phyloP scores from a whole-genome alignment of 1,140 invertebrate genomes.

The Bombus turneri region DNA sequence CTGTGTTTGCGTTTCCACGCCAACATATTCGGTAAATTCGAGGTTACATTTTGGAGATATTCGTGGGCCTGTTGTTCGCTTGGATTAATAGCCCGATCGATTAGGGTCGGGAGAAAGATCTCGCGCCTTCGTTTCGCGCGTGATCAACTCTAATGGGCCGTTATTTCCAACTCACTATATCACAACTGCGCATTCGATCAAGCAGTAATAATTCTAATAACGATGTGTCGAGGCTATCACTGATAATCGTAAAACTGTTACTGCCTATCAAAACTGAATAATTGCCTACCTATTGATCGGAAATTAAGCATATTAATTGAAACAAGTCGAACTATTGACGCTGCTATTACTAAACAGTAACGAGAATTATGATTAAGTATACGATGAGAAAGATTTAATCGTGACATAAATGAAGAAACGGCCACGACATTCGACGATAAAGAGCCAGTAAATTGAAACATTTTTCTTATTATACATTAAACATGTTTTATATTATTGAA shows the following conservation, averaged over 20 bases:
- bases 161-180: not conserved
- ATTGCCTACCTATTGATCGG: not conserved
- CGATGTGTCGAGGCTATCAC: conserved; percentile 51
- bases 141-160: conserved; percentile 54
- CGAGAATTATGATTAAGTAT: too few species aligned
- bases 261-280: not conserved
- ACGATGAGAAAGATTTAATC: too few species aligned
- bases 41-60: conserved; percentile 50
- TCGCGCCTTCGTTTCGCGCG: conserved; percentile 27
- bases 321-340: too few species aligned
- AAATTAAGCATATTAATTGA: too few species aligned
- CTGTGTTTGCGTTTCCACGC: conserved; percentile 13
- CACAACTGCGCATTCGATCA: conserved; percentile 67
- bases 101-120: conserved; percentile 55
- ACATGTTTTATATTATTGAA: too few species aligned
- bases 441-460: too few species aligned
- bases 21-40: conserved; percentile 52
- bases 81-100: conserved; percentile 68
- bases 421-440: too few species aligned
- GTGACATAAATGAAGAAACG: too few species aligned
- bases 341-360: too few species aligned
- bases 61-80: conserved; percentile 56
- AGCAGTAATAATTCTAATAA: conserved; percentile 59
- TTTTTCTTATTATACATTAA: too few species aligned
- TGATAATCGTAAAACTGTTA: conserved; percentile 58